Percentiles rank a stretch among this genome's conserved stretches.
These are phyloP conservation scores for Nycteola revayana DNA, from an alignment of 2,888 invertebrate species.

Conservation along the genomic window DNA sequence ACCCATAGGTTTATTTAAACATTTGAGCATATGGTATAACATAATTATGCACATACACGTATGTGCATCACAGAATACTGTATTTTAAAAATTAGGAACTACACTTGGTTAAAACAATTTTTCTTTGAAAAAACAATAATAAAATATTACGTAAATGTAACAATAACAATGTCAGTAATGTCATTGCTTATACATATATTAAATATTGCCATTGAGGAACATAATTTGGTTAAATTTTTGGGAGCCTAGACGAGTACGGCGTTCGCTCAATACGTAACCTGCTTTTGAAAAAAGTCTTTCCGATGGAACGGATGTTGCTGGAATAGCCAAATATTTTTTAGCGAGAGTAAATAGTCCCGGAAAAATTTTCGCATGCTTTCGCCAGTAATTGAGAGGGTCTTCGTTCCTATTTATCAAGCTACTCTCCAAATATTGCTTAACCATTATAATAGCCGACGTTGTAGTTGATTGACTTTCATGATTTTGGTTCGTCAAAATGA, in stretches of 20 bases:
- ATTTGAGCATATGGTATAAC: no score
- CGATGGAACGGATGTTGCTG: conserved; percentile 18
- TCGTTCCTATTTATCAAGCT: background rate
- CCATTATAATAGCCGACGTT: background rate
- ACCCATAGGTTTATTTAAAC: no score
- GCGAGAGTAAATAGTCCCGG: conserved; percentile 7
- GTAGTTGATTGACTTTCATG: background rate
- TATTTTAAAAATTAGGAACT: no score
- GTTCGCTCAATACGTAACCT: conserved; percentile 9
- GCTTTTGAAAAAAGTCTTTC: conserved; percentile 17
- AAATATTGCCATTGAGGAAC: background rate
- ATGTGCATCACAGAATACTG: no score
- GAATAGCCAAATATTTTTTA: conserved; percentile 9
- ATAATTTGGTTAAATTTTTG: background rate
- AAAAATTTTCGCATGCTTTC: conserved; percentile 4
- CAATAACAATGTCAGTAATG: no score
- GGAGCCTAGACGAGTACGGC: background rate
- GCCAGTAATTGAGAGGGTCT: conserved; percentile 6
- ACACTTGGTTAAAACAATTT: no score
- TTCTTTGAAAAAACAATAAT: no score
- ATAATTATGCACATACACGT: no score
- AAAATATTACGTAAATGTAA: no score
- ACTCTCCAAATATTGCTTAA: background rate
- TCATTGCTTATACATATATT: no score
- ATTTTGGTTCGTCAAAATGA: background rate